Conservation (phyloP, 2,888 invertebrate species). For the Mylabris sibirica region DNA sequence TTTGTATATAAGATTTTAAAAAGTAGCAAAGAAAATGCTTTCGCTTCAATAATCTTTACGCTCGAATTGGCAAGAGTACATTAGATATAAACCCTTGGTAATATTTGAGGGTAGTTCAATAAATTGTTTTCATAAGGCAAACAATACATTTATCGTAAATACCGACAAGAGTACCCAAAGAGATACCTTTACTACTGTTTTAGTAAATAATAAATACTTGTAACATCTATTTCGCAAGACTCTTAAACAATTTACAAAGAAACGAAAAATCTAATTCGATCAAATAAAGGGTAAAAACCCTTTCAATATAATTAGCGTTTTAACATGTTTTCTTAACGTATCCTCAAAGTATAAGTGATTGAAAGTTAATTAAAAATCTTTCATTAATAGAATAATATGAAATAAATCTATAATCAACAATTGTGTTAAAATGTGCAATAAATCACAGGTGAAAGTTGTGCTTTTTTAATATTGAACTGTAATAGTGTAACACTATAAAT, state of each 20-base stretch:
- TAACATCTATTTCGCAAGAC: neutral
- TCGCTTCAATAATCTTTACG: neutral
- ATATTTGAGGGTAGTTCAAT: neutral
- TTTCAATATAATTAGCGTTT: too few species aligned
- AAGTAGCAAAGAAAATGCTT: neutral
- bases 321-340: too few species aligned
- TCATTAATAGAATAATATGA: neutral
- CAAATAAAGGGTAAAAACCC: too few species aligned
- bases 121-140: neutral
- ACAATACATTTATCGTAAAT: neutral
- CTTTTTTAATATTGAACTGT: neutral
- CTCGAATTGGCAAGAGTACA: neutral
- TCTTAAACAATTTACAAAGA: too few species aligned
- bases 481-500: neutral
- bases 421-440: neutral
- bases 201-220: neutral
- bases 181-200: neutral
- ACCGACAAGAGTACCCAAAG: neutral
- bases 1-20: too few species aligned
- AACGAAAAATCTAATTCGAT: too few species aligned
- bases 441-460: slow-evolving; percentile 1
- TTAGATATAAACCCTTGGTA: neutral
- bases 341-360: neutral
- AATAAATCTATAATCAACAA: neutral
- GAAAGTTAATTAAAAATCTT: neutral